A percentile compares a stretch with the other conserved stretches of the same genome.
These are phyloP conservation scores for Poecilia velifera DNA, from an alignment of 2,797 vertebrate genomes.

Conservation along the genomic window DNA sequence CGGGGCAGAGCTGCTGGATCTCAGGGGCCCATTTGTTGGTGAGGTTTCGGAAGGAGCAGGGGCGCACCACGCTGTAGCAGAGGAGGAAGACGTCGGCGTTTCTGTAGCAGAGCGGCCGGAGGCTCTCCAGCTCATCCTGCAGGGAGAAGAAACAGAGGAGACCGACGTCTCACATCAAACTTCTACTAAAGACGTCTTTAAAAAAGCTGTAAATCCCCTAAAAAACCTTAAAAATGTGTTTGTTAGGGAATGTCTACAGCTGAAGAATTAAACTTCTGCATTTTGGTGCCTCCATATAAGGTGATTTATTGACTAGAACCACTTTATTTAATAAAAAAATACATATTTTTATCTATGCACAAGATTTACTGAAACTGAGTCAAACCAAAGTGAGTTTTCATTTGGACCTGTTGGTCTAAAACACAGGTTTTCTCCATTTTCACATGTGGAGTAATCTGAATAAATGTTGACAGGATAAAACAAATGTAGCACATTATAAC, in stretches of 20 bases:
- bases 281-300: neutral
- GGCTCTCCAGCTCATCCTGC: constrained; percentile 79
- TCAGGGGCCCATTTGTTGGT: constrained; percentile 86
- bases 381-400: neutral
- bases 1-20: constrained; percentile 86
- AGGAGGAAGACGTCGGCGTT: constrained; percentile 89
- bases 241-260: neutral
- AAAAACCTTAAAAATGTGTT: neutral
- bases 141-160: neutral
- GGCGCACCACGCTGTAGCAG: constrained; percentile 91
- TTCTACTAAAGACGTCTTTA: neutral
- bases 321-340: neutral
- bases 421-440: neutral
- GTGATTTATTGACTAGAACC: neutral
- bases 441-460: neutral
- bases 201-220: neutral
- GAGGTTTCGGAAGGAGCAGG: constrained; percentile 87
- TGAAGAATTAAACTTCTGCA: neutral
- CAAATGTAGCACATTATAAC: neutral
- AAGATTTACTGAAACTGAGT: neutral
- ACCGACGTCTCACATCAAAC: neutral
- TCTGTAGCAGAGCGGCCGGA: constrained; percentile 89
- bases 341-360: neutral
- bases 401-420: neutral
- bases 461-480: neutral